Base-by-base conservation (phyloP, 2,113 vertebrate species). In the Cariama cristata region DNA sequence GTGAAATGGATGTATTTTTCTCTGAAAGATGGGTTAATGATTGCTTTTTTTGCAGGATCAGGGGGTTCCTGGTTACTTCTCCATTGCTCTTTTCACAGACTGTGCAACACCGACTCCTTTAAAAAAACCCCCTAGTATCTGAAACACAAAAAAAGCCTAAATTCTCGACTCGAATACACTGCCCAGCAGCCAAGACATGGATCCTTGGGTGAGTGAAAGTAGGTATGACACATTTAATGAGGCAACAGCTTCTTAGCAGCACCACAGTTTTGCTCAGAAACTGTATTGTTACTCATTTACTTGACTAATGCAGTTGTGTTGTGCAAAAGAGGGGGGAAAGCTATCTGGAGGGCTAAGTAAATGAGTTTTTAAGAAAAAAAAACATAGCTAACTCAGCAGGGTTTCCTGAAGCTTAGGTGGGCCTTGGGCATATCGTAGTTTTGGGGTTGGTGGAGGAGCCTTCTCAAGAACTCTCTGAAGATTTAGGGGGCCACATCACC, bases 91-190 rank as follows among this genome's bases (percentile, higher is more conserved):
- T 33, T 20, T 32, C 11, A 6, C 3, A 5, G 62, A 26, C 33
- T 38, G n/a, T 4, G 2, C 10, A 20, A 66, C 0, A 1, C 30
- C 0, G 0, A 8, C 35, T 66, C 67, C 35, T 42, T 59, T 33
- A 14, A 44, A 63, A 77, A 47, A 26, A 30, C 2, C 19, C 52
- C 38, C 3, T 4, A 50, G 20, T 62, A n/a, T 35, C n/a, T 2
- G 2, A 77, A 92, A 69, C 7, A 22, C 14, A 38, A 16, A 50
- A 64, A 32, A 28, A n/a, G 6, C 33, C 60, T 28, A 9, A 83
- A 26, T 69, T 88, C 58, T 60, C 19, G 2, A 6, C 42, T 86
- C 4, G 3, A 18, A 33, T 60, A 19, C 28, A 4, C 30, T 77
- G 68, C 47, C 75, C 59, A 50, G 68, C 80, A 95, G 91, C 50